phyloP scores from a whole-genome alignment of 2,797 vertebrate species.

The Rhinichthys osculus region DNA sequence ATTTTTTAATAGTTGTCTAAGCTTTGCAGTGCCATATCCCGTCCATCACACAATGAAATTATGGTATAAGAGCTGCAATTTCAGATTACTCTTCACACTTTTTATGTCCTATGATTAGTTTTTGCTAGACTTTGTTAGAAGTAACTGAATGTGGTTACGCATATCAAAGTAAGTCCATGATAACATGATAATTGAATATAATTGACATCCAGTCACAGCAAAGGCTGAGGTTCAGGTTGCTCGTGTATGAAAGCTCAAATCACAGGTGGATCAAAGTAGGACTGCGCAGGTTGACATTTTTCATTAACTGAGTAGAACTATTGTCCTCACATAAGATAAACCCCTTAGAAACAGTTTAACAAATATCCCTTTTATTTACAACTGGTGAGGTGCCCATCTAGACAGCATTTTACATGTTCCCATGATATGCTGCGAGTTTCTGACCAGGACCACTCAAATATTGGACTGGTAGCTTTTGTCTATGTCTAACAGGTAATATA shows the following conservation, averaged over 20 bases:
- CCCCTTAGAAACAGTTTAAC: neutral
- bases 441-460: neutral
- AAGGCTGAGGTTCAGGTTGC: slow-evolving; percentile 37
- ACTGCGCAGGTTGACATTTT: slow-evolving; percentile 35
- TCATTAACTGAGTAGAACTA: slow-evolving; percentile 19
- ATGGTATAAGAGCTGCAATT: neutral
- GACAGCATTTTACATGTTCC: neutral
- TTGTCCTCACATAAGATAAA: neutral
- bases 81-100: neutral
- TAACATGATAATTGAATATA: slow-evolving; percentile 40
- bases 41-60: neutral
- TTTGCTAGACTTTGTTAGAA: neutral
- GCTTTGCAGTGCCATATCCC: neutral
- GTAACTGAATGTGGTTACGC: neutral
- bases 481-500: slow-evolving; percentile 22
- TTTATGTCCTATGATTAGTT: neutral
- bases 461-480: neutral
- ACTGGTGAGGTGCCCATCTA: neutral
- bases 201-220: slow-evolving; percentile 40
- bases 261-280: slow-evolving; percentile 32
- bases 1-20: neutral
- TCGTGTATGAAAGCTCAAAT: slow-evolving; percentile 39
- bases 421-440: neutral
- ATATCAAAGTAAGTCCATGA: slow-evolving; percentile 15
- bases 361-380: neutral